phyloP scores from a whole-genome alignment of 2,797 vertebrate species.

The Myotis pilosus region DNA sequence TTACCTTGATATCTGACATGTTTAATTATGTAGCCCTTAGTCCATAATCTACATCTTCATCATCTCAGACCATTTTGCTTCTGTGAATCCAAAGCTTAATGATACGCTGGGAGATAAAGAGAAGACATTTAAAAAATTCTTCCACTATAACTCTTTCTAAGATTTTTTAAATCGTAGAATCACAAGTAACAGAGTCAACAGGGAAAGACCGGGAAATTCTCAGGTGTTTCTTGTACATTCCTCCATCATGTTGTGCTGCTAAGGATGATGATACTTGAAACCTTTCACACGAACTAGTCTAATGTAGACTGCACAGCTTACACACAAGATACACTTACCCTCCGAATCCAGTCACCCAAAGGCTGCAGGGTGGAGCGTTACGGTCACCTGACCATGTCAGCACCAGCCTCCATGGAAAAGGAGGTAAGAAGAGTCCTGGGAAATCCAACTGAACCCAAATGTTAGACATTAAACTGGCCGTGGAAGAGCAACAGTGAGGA shows the following conservation, averaged over 20 bases:
- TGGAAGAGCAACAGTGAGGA: not conserved
- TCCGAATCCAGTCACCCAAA: not conserved
- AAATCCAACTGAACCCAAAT: not conserved
- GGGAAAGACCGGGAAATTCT: constrained; percentile 57
- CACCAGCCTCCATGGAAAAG: not conserved
- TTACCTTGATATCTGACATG: constrained; percentile 87
- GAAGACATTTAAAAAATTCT: constrained; percentile 45
- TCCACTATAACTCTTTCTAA: constrained; percentile 56
- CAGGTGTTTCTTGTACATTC: constrained; percentile 40
- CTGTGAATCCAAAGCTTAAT: constrained; percentile 63
- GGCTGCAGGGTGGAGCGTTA: not conserved
- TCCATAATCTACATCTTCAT: constrained; percentile 84
- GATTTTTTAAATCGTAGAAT: constrained; percentile 22
- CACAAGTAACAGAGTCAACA: constrained; percentile 49
- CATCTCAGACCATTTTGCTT: constrained; percentile 64
- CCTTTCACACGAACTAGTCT: not conserved
- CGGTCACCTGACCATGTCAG: not conserved
- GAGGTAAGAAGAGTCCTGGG: not conserved
- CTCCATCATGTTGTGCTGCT: constrained; percentile 6
- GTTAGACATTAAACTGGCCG: not conserved
- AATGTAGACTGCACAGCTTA: not conserved
- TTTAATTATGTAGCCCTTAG: constrained; percentile 86
- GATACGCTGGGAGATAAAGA: constrained; percentile 62
- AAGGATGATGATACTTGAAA: constrained; percentile 24
- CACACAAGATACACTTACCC: constrained; percentile 35